phyloP scores from a whole-genome alignment of 2,113 vertebrate genomes.

The Nicator chloris region DNA sequence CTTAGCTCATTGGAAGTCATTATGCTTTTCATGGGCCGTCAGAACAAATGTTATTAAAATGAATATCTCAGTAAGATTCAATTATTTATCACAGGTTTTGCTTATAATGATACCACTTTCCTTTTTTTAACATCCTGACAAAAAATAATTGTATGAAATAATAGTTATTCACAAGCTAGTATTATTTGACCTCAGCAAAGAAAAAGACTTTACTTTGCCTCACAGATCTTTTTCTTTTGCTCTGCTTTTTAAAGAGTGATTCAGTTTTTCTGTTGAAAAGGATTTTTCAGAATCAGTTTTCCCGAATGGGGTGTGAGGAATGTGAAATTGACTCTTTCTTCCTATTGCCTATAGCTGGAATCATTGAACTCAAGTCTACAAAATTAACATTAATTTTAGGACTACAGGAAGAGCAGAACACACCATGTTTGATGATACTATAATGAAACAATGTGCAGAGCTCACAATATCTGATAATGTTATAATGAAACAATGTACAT shows the following conservation, averaged over 20 bases:
- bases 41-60: conserved; percentile 60
- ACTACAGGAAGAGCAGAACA: background rate
- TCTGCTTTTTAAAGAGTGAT: background rate
- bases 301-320: background rate
- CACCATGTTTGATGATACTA: background rate
- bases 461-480: background rate
- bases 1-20: conserved; percentile 32
- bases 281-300: background rate
- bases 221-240: background rate
- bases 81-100: conserved; percentile 61
- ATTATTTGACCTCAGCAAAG: background rate
- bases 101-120: conserved; percentile 51
- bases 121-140: conserved; percentile 27
- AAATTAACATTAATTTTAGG: background rate
- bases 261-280: background rate
- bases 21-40: conserved; percentile 37
- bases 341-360: background rate
- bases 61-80: conserved; percentile 55
- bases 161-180: conserved; percentile 5
- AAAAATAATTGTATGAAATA: conserved; percentile 35
- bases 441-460: background rate
- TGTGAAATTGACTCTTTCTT: background rate
- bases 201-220: background rate
- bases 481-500: background rate
- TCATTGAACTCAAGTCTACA: background rate